A percentile compares a stretch with the other conserved stretches of the same genome.
phyloP scores from a whole-genome alignment of 1,140 invertebrate genomes.

The Zaprionus taronus region DNA sequence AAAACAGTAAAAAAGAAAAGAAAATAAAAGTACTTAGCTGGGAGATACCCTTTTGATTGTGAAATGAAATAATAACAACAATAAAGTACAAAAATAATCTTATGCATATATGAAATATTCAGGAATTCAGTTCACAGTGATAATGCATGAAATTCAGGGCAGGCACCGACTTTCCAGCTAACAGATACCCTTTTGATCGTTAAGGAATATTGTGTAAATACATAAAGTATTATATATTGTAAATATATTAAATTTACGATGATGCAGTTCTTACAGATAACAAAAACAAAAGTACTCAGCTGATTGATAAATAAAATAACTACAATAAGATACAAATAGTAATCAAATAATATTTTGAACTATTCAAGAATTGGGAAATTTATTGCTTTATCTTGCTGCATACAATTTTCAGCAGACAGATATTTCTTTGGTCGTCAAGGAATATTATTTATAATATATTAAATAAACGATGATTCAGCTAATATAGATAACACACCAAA shows the following conservation, averaged over 20 bases:
- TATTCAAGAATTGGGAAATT: too few species aligned
- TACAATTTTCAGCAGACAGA: too few species aligned
- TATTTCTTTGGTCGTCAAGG: too few species aligned
- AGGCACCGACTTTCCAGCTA: too few species aligned
- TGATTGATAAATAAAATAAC: neutral
- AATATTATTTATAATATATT: too few species aligned
- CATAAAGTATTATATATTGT: neutral
- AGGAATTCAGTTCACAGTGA: neutral
- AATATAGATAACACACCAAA: neutral
- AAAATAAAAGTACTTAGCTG: neutral
- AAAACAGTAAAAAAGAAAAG: constrained; percentile 2
- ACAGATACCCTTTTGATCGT: too few species aligned
- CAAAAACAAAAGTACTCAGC: neutral
- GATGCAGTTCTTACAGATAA: neutral
- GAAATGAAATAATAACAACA: neutral
- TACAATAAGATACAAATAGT: too few species aligned
- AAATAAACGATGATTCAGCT: neutral
- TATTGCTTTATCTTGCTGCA: too few species aligned
- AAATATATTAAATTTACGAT: neutral
- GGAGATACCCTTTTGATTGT: neutral
- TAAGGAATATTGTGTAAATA: neutral
- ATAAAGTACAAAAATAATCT: neutral
- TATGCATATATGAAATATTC: neutral
- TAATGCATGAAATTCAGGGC: neutral
- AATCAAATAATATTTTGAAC: too few species aligned